Conservation (phyloP, 2,888 invertebrate genomes). For the Frankliniella fusca region DNA sequence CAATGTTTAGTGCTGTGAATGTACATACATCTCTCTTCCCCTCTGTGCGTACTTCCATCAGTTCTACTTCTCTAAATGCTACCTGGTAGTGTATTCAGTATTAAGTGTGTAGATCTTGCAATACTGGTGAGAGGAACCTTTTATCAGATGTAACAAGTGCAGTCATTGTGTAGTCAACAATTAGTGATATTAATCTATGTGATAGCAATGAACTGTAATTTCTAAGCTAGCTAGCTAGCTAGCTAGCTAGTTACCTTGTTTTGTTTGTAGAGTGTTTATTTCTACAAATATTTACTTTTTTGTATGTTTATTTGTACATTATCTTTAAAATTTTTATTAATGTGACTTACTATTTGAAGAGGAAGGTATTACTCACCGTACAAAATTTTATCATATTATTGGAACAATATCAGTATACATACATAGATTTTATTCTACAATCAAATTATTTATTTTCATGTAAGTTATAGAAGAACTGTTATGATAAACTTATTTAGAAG, state of each 20-base stretch:
- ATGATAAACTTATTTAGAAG: background rate
- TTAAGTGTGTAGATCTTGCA: background rate
- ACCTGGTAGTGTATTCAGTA: background rate
- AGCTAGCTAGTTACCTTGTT: background rate
- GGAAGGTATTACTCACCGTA: conserved; percentile 10
- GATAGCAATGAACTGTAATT: conserved; percentile 19
- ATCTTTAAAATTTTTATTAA: background rate
- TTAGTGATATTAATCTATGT: conserved; percentile 21
- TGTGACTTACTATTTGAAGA: background rate
- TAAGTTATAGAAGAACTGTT: background rate
- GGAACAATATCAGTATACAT: conserved; percentile 7
- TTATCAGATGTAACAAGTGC: background rate
- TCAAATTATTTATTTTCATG: conserved; percentile 24
- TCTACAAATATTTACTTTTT: background rate
- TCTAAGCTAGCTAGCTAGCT: background rate
- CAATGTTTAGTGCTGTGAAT: background rate
- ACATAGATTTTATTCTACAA: background rate
- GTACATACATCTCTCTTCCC: background rate
- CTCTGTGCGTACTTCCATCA: conserved; percentile 1
- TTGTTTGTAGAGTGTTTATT: background rate
- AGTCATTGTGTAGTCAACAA: conserved; percentile 21
- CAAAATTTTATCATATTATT: conserved; percentile 10
- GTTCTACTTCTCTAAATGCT: background rate
- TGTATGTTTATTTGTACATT: background rate
- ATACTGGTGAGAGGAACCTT: background rate